These are phyloP conservation scores for Hyles lineata DNA, from an alignment of 2,888 invertebrate genomes.

Conservation along the genomic window DNA sequence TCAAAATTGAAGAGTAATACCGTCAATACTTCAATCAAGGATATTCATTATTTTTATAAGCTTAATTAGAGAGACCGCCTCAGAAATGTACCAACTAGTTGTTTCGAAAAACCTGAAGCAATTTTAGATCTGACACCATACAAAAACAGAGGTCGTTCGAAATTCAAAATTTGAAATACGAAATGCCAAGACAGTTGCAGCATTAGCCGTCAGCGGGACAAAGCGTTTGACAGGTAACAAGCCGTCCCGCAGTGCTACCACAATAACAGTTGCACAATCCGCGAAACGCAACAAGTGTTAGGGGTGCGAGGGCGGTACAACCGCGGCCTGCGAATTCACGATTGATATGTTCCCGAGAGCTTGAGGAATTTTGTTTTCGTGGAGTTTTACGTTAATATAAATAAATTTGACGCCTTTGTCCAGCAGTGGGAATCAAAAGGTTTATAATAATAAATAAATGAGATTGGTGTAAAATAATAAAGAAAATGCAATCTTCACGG, in stretches of 20 bases:
- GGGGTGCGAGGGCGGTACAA: constrained; percentile 65
- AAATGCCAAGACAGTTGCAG: no score
- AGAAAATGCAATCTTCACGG: no score
- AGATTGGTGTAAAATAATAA: no score
- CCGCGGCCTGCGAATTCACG: constrained; percentile 29
- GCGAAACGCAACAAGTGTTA: constrained; percentile 65
- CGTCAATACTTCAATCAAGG: no score
- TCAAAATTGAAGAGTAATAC: no score
- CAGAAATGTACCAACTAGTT: no score
- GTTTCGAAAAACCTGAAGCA: not conserved
- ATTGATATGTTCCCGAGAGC: not conserved
- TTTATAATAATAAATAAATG: no score
- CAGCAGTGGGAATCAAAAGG: no score
- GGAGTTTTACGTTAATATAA: not conserved
- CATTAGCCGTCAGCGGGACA: not conserved
- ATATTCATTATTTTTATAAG: no score
- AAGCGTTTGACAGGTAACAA: constrained; percentile 26
- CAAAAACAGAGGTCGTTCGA: not conserved
- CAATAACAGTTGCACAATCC: constrained; percentile 30
- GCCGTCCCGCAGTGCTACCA: constrained; percentile 1
- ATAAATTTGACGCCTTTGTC: no score
- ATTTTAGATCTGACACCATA: no score
- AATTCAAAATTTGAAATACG: not conserved
- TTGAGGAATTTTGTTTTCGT: not conserved
- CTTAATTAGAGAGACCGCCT: no score